Conservation (phyloP, 2,113 vertebrate genomes). For the Dinomys branickii region DNA sequence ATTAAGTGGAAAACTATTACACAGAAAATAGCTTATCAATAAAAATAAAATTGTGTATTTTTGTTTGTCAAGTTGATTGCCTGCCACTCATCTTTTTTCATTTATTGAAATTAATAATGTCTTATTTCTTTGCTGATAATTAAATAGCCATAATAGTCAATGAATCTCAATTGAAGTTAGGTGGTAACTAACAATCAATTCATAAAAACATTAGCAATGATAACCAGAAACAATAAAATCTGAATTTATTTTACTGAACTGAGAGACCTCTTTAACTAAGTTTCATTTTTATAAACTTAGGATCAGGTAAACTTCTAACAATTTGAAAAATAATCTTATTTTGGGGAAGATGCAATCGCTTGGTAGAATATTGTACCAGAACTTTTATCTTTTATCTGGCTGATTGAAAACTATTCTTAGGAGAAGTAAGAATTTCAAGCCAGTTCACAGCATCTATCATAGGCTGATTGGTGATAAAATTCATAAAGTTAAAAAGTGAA, state of each 20-base stretch:
- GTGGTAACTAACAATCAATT: slow-evolving; percentile 46
- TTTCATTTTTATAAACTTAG: slow-evolving; percentile 30
- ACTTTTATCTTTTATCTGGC: not conserved
- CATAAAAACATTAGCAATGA: slow-evolving; percentile 50
- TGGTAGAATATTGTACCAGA: not conserved
- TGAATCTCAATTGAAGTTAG: slow-evolving; percentile 54
- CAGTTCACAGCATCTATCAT: not conserved
- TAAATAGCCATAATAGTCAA: slow-evolving; percentile 44
- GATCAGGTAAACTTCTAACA: slow-evolving; percentile 2
- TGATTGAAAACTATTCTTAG: not conserved
- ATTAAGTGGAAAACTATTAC: slow-evolving; percentile 72
- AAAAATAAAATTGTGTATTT: slow-evolving; percentile 71
- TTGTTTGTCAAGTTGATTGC: slow-evolving; percentile 67
- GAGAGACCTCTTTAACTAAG: slow-evolving; percentile 21
- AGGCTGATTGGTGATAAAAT: not conserved
- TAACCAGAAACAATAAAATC: slow-evolving; percentile 47
- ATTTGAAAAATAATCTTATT: slow-evolving; percentile 24
- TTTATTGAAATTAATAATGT: slow-evolving; percentile 66
- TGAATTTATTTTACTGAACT: slow-evolving; percentile 36
- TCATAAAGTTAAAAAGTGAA: not conserved
- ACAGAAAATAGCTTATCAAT: slow-evolving; percentile 78
- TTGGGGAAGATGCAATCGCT: not conserved
- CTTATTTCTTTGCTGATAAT: slow-evolving; percentile 60
- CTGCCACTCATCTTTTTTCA: slow-evolving; percentile 57
- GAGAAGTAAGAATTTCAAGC: not conserved